Conservation (phyloP, 2,888 invertebrate species). For the Branchipolynoe longqiensis region DNA sequence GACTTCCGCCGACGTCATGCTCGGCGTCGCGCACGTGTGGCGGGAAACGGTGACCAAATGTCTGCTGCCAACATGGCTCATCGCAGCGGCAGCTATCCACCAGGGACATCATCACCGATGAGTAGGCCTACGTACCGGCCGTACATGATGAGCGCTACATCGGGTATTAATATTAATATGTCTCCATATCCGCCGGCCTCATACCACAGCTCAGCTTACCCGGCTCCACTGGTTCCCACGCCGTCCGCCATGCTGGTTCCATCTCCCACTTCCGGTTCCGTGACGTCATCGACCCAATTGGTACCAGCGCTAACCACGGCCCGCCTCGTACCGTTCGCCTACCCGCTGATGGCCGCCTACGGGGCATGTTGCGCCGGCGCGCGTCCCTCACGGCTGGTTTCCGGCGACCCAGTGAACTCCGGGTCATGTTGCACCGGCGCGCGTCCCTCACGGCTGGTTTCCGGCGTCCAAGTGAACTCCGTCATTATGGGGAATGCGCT, state of each 20-base stretch:
- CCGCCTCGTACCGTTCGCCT: neutral
- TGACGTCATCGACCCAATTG: neutral
- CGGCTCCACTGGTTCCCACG: neutral
- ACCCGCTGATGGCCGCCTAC: conserved; percentile 41
- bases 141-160: neutral
- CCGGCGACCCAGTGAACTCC: neutral
- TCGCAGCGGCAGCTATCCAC: neutral
- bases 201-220: neutral
- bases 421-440: neutral
- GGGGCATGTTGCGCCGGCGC: neutral
- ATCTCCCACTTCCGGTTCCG: neutral
- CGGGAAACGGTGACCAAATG: conserved; percentile 29
- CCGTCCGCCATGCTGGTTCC: neutral
- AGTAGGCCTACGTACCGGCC: conserved; percentile 36
- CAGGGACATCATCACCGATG: neutral
- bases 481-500: neutral
- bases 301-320: neutral
- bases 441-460: neutral
- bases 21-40: conserved; percentile 88
- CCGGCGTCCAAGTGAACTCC: neutral
- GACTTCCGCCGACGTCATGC: conserved; percentile 97
- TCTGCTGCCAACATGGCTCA: conserved; percentile 7
- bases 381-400: neutral
- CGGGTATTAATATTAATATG: neutral
- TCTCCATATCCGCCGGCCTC: neutral